Base-by-base conservation (phyloP, 1,140 invertebrate genomes). In the Aphidius gifuensis region DNA sequence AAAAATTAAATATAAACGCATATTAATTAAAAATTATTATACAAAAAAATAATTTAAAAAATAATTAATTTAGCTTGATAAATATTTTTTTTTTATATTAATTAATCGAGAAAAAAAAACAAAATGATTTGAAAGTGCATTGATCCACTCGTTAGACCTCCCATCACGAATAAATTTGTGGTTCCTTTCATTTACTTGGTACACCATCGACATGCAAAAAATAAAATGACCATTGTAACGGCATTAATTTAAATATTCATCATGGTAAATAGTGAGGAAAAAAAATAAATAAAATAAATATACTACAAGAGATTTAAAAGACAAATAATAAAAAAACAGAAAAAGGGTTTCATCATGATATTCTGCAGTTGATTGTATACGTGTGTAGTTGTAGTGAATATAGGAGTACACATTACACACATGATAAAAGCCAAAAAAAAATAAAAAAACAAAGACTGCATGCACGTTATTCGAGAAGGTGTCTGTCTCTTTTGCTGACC, bases 241-340 rank as follows among this genome's bases (percentile, higher is more conserved):
- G 58, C 48, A 49, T 16, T 16, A 16, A 60, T 50, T 60, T 60
- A 51, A 60, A 60, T 60, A 60, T 60, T 60, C 58, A 60, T 60
- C 58, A 60, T 43, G 40, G 11, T 23, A 32, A 60, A 60, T 60
- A 43, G 58, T n/a, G 48, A 23, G 43, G 43, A n/a, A 32, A 21
- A 60, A 39, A 51, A 38, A 38, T n/a, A 45, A 21, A 51, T 9
- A 8, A 39, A 51, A 39, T 5, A 40, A 4, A 38, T 9, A 42
- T 39, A 48, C 23, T 39, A 16, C 7, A 50, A 23, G 9, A 50
- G 21, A 32, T 32, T 32, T 23, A 50, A 16, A 32, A 50, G 8
- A 54, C 9, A 23, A 54, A 38, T 3, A 54, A 38, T 8, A 16
- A 54, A 7, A n/a, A 3, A 38, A n/a, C 39, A 40, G 51, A 42